Percentiles rank a stretch among this genome's conserved stretches.
Evolutionary conservation across 1,140 invertebrate genomes (phyloP).

Genomic region (Drosophila saltans): DNA sequence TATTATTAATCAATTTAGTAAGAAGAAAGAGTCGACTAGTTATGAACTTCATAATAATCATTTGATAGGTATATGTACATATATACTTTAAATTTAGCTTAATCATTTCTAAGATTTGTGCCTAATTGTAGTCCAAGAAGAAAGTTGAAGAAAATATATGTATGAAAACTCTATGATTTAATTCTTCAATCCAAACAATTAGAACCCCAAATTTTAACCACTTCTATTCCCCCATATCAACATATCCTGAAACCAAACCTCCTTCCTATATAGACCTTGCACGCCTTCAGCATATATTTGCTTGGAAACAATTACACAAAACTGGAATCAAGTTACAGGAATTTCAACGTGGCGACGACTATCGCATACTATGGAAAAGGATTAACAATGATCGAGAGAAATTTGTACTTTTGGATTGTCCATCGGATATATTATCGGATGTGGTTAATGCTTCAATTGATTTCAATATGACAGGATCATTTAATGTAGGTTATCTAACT

Average conservation of each 20-base stretch:
- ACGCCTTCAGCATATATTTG: constrained; percentile 67
- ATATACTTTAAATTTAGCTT: no score
- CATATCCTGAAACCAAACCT: background rate
- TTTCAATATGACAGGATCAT: constrained; percentile 76
- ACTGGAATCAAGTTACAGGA: constrained; percentile 84
- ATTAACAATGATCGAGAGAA: constrained; percentile 86
- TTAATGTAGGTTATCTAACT: constrained; percentile 60
- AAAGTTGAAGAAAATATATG: no score
- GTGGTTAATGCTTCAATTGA: constrained; percentile 81
- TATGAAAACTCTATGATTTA: background rate
- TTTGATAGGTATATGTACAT: no score
- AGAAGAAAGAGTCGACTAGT: no score
- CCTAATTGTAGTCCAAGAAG: no score
- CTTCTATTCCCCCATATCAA: background rate
- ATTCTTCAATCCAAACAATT: no score
- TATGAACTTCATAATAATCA: no score
- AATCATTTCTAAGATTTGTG: no score
- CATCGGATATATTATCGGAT: constrained; percentile 85
- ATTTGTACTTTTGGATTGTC: constrained; percentile 89
- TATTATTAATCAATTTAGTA: no score
- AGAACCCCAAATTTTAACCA: no score
- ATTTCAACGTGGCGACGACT: constrained; percentile 83
- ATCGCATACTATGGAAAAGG: constrained; percentile 87
- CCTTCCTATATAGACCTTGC: constrained; percentile 49
- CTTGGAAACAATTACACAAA: constrained; percentile 72